Percentiles rank a stretch among this genome's conserved stretches.
phyloP scores from a whole-genome alignment of 2,113 vertebrate species.

The Cheilinus undulatus region DNA sequence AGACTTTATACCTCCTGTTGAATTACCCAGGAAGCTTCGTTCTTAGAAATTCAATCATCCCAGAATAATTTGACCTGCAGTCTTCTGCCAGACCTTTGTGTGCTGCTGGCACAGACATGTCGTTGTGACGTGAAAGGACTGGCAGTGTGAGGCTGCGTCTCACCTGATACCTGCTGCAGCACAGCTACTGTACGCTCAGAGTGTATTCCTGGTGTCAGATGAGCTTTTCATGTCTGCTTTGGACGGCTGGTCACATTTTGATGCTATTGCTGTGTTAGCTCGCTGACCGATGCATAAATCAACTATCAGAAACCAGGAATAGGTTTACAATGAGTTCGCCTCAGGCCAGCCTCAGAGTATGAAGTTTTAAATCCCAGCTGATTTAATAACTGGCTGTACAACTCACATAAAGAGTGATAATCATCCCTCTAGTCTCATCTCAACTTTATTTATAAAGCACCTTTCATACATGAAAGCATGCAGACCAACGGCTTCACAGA shows the following conservation, averaged over 20 bases:
- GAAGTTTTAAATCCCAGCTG: no score
- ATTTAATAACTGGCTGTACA: no score
- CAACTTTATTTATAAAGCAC: no score
- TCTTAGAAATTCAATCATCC: not conserved
- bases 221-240: slow-evolving; percentile 36
- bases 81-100: not conserved
- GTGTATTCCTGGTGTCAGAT: slow-evolving; percentile 37
- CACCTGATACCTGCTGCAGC: slow-evolving; percentile 48
- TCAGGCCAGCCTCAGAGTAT: no score
- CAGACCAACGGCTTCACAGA: no score
- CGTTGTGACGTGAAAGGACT: not conserved
- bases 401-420: no score
- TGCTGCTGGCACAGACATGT: not conserved
- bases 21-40: not conserved
- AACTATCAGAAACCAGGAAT: not conserved
- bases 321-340: slow-evolving; percentile 1
- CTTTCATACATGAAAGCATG: no score
- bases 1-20: not conserved
- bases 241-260: slow-evolving; percentile 35
- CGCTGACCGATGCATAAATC: not conserved
- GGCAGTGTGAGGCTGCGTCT: slow-evolving; percentile 19
- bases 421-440: no score
- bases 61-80: not conserved
- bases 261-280: slow-evolving; percentile 26
- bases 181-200: slow-evolving; percentile 40